Percentiles rank a stretch among this genome's conserved stretches.
These are phyloP conservation scores for Etia nguti DNA, from an alignment of 2,113 vertebrate genomes.

Conservation along the genomic window DNA sequence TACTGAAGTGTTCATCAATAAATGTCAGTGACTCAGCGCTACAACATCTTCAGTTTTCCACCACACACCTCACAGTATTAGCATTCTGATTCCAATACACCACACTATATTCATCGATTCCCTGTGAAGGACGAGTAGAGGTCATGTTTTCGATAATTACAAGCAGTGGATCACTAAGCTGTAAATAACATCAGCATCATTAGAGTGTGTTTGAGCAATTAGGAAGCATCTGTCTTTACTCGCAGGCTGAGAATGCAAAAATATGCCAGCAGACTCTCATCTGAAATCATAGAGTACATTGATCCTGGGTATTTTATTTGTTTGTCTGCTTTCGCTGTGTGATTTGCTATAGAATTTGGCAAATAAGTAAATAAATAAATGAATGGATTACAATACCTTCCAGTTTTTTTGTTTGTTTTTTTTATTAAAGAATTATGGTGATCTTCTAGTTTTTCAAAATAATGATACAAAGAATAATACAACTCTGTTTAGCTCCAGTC, in stretches of 20 bases:
- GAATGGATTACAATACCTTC: not conserved
- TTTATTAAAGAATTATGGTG: not conserved
- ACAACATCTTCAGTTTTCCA: not conserved
- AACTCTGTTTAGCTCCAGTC: not conserved
- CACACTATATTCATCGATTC: slow-evolving; percentile 23
- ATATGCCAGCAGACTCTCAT: not conserved
- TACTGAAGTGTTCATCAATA: not conserved
- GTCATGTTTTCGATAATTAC: slow-evolving; percentile 53
- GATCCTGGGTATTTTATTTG: not conserved
- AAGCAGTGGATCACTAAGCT: slow-evolving; percentile 30
- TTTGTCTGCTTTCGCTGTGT: not conserved
- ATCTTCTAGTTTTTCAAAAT: not conserved
- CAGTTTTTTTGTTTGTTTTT: not conserved
- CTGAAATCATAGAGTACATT: not conserved
- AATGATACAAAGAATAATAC: not conserved
- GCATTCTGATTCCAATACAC: not conserved
- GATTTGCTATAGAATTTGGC: not conserved
- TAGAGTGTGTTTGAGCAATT: slow-evolving; percentile 37
- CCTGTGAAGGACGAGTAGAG: slow-evolving; percentile 42
- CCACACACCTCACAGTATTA: not conserved
- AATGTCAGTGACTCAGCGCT: not conserved
- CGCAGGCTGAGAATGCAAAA: not conserved
- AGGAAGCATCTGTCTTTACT: slow-evolving; percentile 40
- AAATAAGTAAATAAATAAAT: not conserved
- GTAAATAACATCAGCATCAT: slow-evolving; percentile 42